A percentile compares a stretch with the other conserved stretches of the same genome.
Conservation (phyloP, 2,797 vertebrate species). For the Onychomys torridus region DNA sequence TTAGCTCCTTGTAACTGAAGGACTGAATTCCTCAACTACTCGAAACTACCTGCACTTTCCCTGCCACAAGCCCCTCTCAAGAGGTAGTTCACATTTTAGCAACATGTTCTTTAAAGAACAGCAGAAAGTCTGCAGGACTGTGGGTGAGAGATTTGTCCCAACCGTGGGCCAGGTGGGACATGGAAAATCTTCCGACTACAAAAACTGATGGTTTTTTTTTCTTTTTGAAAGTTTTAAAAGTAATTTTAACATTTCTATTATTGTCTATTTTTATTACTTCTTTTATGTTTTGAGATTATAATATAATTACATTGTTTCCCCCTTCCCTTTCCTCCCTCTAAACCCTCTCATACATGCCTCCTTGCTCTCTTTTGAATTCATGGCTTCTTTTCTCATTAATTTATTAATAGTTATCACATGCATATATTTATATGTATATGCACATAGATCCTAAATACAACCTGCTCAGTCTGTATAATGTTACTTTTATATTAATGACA, state of each 20-base stretch:
- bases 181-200: no score
- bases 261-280: background rate
- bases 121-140: background rate
- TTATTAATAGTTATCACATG: background rate
- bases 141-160: no score
- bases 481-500: background rate
- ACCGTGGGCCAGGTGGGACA: no score
- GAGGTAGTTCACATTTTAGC: background rate
- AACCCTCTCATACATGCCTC: background rate
- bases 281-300: background rate
- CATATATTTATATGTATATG: background rate
- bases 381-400: background rate
- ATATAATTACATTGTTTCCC: background rate
- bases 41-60: background rate
- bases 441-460: background rate
- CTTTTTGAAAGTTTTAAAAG: background rate
- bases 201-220: background rate
- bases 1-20: background rate
- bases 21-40: background rate
- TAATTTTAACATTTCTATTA: background rate
- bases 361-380: background rate
- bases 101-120: conserved; percentile 15
- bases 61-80: background rate
- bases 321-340: background rate
- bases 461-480: background rate